Evolutionary conservation across 2,113 vertebrate species (phyloP).

Genomic region (Siphamia tubifer): DNA sequence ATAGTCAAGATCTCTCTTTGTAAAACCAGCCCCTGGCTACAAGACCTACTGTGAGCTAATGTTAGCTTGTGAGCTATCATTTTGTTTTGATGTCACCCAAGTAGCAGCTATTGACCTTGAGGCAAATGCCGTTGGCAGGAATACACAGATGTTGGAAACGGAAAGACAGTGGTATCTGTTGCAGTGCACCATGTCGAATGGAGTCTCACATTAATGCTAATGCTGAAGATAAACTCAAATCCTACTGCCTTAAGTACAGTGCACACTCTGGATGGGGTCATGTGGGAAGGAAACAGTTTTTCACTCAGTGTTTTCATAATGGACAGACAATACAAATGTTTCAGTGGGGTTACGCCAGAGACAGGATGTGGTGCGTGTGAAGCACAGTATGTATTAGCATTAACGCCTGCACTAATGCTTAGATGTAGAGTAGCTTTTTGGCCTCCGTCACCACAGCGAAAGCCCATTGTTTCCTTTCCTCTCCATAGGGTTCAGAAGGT

Average conservation of each 20-base stretch:
- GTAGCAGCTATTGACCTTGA: constrained; percentile 7
- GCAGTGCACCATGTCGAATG: constrained; percentile 10
- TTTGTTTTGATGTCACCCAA: neutral
- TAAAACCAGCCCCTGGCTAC: too few relatives aligned
- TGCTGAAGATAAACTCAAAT: constrained; percentile 35
- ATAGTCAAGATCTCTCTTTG: too few relatives aligned
- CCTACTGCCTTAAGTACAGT: constrained; percentile 32
- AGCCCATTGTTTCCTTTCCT: constrained; percentile 39
- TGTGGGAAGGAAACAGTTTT: constrained; percentile 49
- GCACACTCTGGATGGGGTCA: constrained; percentile 22
- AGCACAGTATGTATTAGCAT: constrained; percentile 21
- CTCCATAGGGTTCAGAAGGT: constrained; percentile 57
- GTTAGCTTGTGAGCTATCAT: neutral
- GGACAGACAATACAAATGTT: constrained; percentile 58
- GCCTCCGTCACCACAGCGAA: constrained; percentile 16
- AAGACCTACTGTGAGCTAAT: neutral
- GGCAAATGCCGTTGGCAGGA: neutral
- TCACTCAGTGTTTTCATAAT: constrained; percentile 50
- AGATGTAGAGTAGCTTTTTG: constrained; percentile 33
- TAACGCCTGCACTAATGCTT: constrained; percentile 50
- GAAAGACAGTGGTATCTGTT: neutral
- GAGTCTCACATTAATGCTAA: constrained; percentile 29
- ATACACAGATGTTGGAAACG: neutral
- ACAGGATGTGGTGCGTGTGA: constrained; percentile 32
- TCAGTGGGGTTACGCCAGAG: constrained; percentile 48